Base-by-base conservation (phyloP, 2,888 invertebrate genomes). In the Melipona bicolor region DNA sequence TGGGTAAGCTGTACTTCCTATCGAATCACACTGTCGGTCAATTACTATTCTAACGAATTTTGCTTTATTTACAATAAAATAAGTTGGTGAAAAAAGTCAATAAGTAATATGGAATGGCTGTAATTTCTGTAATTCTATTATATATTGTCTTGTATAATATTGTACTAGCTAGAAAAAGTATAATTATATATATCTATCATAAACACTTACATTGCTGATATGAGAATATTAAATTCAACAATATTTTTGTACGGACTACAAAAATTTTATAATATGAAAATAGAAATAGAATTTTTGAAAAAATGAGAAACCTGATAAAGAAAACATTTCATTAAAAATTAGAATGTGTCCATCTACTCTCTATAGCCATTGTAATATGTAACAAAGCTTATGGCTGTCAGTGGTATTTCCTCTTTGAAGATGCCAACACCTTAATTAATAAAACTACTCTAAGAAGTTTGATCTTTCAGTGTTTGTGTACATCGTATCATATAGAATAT, bases 381-480 rank as follows among this genome's bases (percentile, higher is more conserved):
- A n/a, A 56, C 15, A 15, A 56, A n/a, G n/a, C 13, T 5, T 15
- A 36, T 36, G 36, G 36, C 9, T 2, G 3, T 5, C n/a, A 59
- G 15, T 59, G n/a, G 15, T n/a, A 56, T n/a, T 61, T 17, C 27
- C 17, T 61, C 27, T 6, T 9, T 24, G 6, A 3, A 0, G 2
- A 61, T 9, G 24, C 11, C 11, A 32, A 17, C 11, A 32, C 11
- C 19, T 62, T 62, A 3, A 19, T 21, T 19, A 27, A 19, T 62
- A 19, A 27, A 62, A 1, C 11, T 32, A 32, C 32, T 19, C 6
- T 3, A n/a, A 27, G 5, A 52, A 73, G n/a, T 64, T 65, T 52
- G 4, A 52, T n/a, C 1, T 86, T 81, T 52, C 77, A 89, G 89
- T 79, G 13, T 50, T 89, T 11, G n/a, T 85, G 6, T 89, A 89